phyloP scores from a whole-genome alignment of 2,888 invertebrate species.

The Andrena camellia region DNA sequence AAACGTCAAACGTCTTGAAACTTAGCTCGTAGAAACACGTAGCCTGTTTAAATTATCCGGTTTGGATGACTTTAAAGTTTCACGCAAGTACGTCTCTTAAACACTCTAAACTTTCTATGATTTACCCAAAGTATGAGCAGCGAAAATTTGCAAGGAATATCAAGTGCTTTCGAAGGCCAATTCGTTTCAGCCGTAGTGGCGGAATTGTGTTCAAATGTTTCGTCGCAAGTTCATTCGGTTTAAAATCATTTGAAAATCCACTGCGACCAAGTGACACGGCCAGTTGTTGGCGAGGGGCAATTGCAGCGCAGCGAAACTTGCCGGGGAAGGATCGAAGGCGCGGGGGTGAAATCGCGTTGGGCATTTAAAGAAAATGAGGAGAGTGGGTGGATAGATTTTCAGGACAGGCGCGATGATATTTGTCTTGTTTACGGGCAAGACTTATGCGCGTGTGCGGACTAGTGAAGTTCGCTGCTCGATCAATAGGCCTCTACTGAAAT shows the following conservation, averaged over 20 bases:
- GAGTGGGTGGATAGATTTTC: conserved; percentile 79
- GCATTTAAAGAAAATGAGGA: conserved; percentile 66
- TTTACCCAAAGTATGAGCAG: not conserved
- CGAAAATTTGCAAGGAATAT: not conserved
- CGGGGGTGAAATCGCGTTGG: conserved; percentile 56
- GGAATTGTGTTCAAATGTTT: not conserved
- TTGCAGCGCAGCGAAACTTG: conserved; percentile 6
- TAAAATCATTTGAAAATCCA: not conserved
- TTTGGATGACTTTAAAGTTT: not conserved
- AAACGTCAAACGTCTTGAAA: not conserved
- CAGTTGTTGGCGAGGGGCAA: not conserved
- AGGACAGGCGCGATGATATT: conserved; percentile 84
- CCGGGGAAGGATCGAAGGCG: conserved; percentile 24
- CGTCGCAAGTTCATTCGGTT: not conserved
- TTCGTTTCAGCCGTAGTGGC: not conserved
- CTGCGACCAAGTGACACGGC: not conserved
- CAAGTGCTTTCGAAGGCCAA: not conserved
- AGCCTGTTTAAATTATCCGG: not conserved
- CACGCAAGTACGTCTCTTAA: not conserved
- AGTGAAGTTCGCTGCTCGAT: conserved; percentile 79
- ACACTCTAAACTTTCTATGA: not conserved
- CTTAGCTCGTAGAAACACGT: not conserved
- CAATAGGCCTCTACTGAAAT: conserved; percentile 84
- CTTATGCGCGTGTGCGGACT: conserved; percentile 84
- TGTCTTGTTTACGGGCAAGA: conserved; percentile 85